Conservation (phyloP, 2,113 vertebrate species). For the Limanda limanda region DNA sequence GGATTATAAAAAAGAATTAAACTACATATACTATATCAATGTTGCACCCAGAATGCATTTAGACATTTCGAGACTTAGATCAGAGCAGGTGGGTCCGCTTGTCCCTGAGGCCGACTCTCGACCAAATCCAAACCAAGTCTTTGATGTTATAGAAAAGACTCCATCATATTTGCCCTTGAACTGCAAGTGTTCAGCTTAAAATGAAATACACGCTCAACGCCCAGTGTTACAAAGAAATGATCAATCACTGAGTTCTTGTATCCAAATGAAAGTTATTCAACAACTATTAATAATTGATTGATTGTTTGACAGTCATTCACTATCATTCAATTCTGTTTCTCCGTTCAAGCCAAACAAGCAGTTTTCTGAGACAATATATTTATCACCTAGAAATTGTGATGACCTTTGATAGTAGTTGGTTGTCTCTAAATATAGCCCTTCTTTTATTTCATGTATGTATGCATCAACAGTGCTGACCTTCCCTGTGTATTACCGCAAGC, state of each 20-base stretch:
- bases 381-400: no score
- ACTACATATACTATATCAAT: background rate
- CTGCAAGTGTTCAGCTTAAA: background rate
- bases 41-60: background rate
- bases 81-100: slow-evolving; percentile 12
- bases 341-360: background rate
- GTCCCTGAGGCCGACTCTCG: background rate
- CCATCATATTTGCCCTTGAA: background rate
- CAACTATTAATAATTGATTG: background rate
- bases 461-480: no score
- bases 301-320: background rate
- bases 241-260: background rate
- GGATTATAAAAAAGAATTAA: background rate
- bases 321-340: background rate
- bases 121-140: background rate
- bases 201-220: background rate
- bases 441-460: no score
- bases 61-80: background rate
- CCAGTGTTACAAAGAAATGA: background rate
- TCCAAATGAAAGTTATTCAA: background rate
- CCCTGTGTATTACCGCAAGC: no score
- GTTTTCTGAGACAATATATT: slow-evolving; percentile 28
- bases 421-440: no score
- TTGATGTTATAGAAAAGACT: slow-evolving; percentile 6
- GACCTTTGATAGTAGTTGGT: no score